Conservation (phyloP, 2,888 invertebrate genomes). For the Sinotaia quadrata region DNA sequence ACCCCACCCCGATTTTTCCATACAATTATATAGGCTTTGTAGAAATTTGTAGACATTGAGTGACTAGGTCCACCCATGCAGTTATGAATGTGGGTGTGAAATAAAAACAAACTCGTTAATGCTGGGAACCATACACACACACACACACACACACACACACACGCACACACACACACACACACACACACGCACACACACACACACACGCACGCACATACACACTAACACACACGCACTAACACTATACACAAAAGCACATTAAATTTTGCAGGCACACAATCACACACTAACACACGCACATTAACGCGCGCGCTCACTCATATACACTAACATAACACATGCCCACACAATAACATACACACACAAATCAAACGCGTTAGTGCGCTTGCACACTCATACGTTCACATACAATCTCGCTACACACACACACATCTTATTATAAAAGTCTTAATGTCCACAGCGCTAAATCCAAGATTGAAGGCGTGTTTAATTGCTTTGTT, state of each 20-base stretch:
- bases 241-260: not conserved
- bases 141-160: not conserved
- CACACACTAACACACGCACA: not conserved
- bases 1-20: no score
- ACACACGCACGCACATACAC: slow-evolving; percentile 5
- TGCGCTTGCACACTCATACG: not conserved
- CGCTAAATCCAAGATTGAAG: no score
- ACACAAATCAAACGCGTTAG: not conserved
- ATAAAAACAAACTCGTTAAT: not conserved
- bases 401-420: not conserved
- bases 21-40: no score
- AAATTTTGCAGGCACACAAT: not conserved
- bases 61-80: not conserved
- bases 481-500: no score
- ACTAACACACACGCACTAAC: slow-evolving; percentile 6
- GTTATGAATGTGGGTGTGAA: not conserved
- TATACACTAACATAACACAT: not conserved
- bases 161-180: not conserved
- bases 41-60: no score
- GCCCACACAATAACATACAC: not conserved
- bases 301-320: not conserved
- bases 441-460: no score
- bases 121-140: no score
- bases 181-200: slow-evolving; percentile 1
- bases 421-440: slow-evolving; percentile 2